These are phyloP conservation scores for Acropora tenuis DNA, from an alignment of 64 coral and sea anemone genomes.

Conservation along the genomic window DNA sequence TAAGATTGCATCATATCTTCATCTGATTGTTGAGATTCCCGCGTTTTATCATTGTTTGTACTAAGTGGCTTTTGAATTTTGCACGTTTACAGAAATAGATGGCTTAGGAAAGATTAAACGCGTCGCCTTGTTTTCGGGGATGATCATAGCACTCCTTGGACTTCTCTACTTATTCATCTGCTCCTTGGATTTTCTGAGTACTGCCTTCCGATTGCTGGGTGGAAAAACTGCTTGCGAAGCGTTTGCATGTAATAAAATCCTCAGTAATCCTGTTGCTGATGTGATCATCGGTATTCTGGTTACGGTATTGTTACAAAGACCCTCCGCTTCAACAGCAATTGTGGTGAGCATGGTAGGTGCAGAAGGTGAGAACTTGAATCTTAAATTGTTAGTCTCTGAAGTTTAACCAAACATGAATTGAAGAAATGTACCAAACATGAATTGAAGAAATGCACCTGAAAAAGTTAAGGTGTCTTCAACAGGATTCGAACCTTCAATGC, in stretches of 20 bases:
- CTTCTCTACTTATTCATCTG: conserved; percentile 96
- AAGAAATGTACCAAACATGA: too few species aligned
- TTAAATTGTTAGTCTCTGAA: too few species aligned
- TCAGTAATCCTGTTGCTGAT: conserved; percentile 84
- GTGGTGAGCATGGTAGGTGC: conserved; percentile 94
- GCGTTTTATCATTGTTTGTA: too few species aligned
- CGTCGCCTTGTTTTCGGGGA: conserved; percentile 34
- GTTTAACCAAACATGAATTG: too few species aligned
- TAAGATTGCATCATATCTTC: conserved; percentile 4
- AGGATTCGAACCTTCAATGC: too few species aligned
- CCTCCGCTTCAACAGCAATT: conserved; percentile 93
- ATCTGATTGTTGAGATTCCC: background rate
- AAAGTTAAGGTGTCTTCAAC: too few species aligned
- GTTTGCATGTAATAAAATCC: conserved; percentile 70
- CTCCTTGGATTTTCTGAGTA: conserved; percentile 94
- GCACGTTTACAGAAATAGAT: conserved; percentile 71
- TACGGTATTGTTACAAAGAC: conserved; percentile 95
- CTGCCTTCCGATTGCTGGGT: conserved; percentile 92
- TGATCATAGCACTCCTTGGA: conserved; percentile 60
- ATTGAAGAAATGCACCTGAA: too few species aligned
- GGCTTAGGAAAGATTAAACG: conserved; percentile 54
- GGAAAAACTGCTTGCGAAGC: conserved; percentile 96
- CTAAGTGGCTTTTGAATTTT: background rate
- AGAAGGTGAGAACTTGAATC: conserved; percentile 59
- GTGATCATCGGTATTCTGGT: conserved; percentile 91